Evolutionary conservation across 1,140 invertebrate genomes (phyloP), one percentile per base, ranked within the genome.

Genomic region (Adelges cooleyi): DNA sequence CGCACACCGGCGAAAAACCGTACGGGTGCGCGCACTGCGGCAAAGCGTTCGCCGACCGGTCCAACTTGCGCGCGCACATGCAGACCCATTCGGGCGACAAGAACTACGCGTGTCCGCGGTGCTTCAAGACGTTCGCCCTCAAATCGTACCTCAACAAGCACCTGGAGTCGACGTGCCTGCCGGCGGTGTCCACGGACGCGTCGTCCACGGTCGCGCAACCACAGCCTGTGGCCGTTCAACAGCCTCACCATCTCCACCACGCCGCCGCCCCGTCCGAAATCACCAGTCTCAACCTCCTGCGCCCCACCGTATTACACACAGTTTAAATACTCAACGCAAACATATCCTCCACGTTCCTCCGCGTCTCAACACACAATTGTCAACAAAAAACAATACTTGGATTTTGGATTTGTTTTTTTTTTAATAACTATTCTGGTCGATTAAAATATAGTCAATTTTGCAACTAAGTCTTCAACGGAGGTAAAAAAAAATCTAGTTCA

Each of bases 141-240:
- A 97, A 97, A 77, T 95, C 91, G 56, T 98, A 98, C 80, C 81
- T 98, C 29, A 96, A 95, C 78, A 98, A 98, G 75, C 95, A 98
- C 76, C 82, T 91, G 72, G 94, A 98, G 76, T 91, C 91, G 11
- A 85, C 91, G 25, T 97, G 93, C 73, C 80, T 84, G 70, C 84
- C 85, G 67, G 75, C 79, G 69, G 74, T 74, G 42, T 75, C 76
- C 17, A 62, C 69, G 13, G 68, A 13, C 22, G 17, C 50, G n/a
- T 0, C 13, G 8, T 50, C 36, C 6, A 17, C 52, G 15, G 25
- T 15, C 42, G 0, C 6, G 36, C 42, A 1, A 17, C 22, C 40
- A 11, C 13, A 6, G n/a, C 3, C 22, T 9, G 1, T 29, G 9
- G 5, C 42, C 1, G 54, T 17, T 27, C 5, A 6, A 11, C 53